These are phyloP conservation scores for Chymomyza costata DNA, from an alignment of 1,140 invertebrate genomes.

Conservation along the genomic window DNA sequence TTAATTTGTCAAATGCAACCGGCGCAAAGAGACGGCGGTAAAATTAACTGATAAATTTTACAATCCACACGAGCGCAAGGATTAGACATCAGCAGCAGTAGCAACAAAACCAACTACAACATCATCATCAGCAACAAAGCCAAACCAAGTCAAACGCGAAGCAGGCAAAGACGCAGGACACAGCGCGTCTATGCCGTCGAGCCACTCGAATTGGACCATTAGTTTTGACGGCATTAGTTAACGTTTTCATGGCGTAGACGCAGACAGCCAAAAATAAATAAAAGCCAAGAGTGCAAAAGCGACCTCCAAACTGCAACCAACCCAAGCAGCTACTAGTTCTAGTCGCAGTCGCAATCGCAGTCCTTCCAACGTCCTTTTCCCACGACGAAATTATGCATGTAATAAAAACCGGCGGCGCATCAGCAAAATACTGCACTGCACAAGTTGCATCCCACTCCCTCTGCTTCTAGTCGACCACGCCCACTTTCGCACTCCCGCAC, in stretches of 20 bases:
- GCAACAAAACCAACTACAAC: conserved; percentile 5
- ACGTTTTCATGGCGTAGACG: conserved; percentile 51
- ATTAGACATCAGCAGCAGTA: conserved; percentile 28
- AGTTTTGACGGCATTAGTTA: conserved; percentile 74
- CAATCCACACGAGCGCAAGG: conserved; percentile 50
- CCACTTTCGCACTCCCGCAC: conserved; percentile 38
- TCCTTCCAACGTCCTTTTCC: conserved; percentile 25
- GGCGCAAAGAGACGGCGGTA: conserved; percentile 19
- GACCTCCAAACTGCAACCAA: conserved; percentile 5
- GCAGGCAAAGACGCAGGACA: conserved; percentile 5
- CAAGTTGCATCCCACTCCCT: conserved; percentile 17
- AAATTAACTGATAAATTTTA: conserved; percentile 71
- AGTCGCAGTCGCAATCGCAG: no score
- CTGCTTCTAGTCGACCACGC: conserved; percentile 38
- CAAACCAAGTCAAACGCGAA: background rate
- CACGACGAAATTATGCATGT: conserved; percentile 65
- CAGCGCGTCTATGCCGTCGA: conserved; percentile 33
- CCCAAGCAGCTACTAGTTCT: background rate
- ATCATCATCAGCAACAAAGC: conserved; percentile 19
- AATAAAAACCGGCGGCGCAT: conserved; percentile 61
- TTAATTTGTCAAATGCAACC: conserved; percentile 69
- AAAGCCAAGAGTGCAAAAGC: conserved; percentile 42
- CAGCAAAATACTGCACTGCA: conserved; percentile 27
- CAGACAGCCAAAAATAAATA: conserved; percentile 52
- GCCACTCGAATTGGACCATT: conserved; percentile 74